These are phyloP conservation scores for Trachelus iudaicus DNA, from an alignment of 2,888 invertebrate species.

Conservation along the genomic window DNA sequence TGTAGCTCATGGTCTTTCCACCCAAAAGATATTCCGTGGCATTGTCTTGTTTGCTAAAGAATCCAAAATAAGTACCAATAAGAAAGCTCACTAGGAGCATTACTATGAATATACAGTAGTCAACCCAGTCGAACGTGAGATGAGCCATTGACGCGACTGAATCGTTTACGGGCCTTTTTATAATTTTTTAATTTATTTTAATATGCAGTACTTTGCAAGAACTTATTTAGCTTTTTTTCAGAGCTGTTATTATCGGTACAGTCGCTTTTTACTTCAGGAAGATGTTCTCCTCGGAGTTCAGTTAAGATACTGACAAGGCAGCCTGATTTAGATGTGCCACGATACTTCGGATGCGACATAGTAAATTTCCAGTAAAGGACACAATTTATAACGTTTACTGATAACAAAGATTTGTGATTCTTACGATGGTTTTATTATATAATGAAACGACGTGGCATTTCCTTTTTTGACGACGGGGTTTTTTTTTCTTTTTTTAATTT, in stretches of 20 bases:
- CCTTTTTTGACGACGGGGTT: no score
- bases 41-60: slow-evolving; percentile 69
- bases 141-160: neutral
- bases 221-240: neutral
- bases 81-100: slow-evolving; percentile 68
- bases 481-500: no score
- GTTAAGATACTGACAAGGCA: neutral
- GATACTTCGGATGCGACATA: neutral
- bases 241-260: neutral
- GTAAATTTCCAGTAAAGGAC: neutral
- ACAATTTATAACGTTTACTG: neutral
- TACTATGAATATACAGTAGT: slow-evolving; percentile 67
- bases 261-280: neutral
- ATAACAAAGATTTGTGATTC: neutral
- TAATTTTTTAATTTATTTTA: neutral
- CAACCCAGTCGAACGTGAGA: slow-evolving; percentile 65
- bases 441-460: no score
- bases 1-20: slow-evolving; percentile 75
- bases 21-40: slow-evolving; percentile 77
- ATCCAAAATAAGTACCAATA: slow-evolving; percentile 73
- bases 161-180: neutral
- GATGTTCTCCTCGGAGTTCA: neutral
- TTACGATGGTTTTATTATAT: no score
- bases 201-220: neutral
- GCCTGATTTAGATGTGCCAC: neutral